Evolutionary conservation across 35 echinoderm and acorn worm genomes (phyloP).

Genomic region (Ophiothrix spiculata): DNA sequence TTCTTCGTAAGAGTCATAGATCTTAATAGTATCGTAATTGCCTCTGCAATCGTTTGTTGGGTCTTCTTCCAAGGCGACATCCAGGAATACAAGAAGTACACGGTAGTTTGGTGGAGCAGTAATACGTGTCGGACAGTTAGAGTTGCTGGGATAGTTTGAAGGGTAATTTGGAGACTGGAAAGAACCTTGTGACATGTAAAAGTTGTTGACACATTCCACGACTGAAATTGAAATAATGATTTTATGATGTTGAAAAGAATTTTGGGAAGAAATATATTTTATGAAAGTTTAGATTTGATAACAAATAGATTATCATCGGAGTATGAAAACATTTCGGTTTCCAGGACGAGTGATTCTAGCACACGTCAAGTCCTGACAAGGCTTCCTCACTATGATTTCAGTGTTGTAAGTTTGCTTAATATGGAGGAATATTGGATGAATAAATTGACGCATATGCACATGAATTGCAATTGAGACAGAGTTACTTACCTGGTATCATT

Average conservation of each 20-base stretch:
- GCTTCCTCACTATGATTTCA: no score
- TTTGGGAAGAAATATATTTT: no score
- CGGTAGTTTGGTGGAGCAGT: background rate
- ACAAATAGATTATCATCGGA: no score
- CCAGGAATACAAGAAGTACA: background rate
- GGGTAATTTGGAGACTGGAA: constrained; percentile 44
- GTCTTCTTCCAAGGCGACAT: background rate
- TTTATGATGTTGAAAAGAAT: no score
- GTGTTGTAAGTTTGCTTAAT: no score
- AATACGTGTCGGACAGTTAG: constrained; percentile 25
- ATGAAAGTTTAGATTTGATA: no score
- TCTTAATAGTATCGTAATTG: background rate
- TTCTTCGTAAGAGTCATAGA: background rate
- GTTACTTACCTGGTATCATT: background rate
- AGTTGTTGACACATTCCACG: background rate
- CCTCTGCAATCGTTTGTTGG: background rate
- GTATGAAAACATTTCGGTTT: no score
- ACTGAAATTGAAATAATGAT: background rate
- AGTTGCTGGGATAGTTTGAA: constrained; percentile 10
- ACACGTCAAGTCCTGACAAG: no score
- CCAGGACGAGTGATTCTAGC: no score
- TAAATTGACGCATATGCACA: no score
- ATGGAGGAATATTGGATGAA: no score
- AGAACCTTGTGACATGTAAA: background rate
- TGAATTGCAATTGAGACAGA: no score